phyloP scores from a whole-genome alignment of 2,797 vertebrate genomes.

The Melanotaenia trifasciata region DNA sequence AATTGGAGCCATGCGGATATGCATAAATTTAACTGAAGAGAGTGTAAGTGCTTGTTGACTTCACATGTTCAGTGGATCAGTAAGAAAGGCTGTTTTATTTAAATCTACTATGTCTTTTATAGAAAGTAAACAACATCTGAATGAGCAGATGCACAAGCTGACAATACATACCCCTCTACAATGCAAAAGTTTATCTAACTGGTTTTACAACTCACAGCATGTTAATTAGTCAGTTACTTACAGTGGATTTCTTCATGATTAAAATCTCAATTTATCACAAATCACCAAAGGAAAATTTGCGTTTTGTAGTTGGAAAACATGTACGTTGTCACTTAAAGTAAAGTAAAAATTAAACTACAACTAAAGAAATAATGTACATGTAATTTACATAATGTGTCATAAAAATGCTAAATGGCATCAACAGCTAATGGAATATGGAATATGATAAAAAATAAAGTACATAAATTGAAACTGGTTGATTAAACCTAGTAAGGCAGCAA shows the following conservation, averaged over 20 bases:
- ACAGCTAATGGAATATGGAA: not conserved
- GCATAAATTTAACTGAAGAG: slow-evolving; percentile 34
- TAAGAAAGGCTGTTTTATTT: not conserved
- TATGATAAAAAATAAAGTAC: not conserved
- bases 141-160: not conserved
- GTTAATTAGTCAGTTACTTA: not conserved
- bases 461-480: no score
- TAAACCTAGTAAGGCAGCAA: not conserved
- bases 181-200: not conserved
- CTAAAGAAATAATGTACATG: not conserved
- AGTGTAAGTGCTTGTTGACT: slow-evolving; percentile 50
- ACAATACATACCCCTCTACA: not conserved
- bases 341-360: not conserved
- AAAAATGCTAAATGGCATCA: not conserved
- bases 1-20: slow-evolving; percentile 3
- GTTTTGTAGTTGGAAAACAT: not conserved
- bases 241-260: not conserved
- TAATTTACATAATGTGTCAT: no score
- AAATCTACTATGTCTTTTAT: slow-evolving; percentile 7
- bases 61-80: slow-evolving; percentile 24
- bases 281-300: not conserved
- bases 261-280: not conserved
- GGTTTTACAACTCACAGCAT: no score
- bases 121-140: slow-evolving; percentile 4
- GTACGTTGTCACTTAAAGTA: no score